Evolutionary conservation across 2,113 vertebrate species (phyloP).

Genomic region (Gallinago paraguaiae): DNA sequence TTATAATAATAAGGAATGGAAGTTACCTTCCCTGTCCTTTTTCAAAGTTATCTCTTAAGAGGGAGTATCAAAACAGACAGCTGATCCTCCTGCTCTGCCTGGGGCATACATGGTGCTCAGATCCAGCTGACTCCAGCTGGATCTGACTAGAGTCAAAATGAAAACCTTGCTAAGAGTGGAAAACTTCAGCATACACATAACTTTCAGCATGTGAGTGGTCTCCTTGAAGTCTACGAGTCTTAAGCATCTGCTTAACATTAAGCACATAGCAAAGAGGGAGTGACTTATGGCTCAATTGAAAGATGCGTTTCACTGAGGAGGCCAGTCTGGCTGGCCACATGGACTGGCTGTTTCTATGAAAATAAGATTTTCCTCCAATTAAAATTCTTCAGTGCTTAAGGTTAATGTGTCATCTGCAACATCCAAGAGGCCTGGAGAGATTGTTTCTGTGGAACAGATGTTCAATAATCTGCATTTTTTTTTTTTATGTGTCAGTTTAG

Average conservation of each 20-base stretch:
- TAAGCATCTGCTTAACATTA: background rate
- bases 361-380: background rate
- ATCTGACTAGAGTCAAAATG: background rate
- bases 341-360: background rate
- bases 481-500: background rate
- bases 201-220: background rate
- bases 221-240: background rate
- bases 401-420: conserved; percentile 3
- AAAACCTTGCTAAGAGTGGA: background rate
- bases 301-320: background rate
- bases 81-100: background rate
- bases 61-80: background rate
- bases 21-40: background rate
- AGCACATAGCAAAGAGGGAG: background rate
- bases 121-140: background rate
- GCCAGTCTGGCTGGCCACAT: accelerated
- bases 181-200: background rate
- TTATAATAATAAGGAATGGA: background rate
- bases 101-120: background rate
- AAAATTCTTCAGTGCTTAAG: background rate
- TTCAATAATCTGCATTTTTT: background rate
- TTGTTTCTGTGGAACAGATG: conserved; percentile 12
- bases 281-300: background rate
- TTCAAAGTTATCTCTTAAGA: background rate
- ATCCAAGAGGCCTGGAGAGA: background rate